Conservation (phyloP, 2,797 vertebrate genomes). For the Emydoidea blandingii region DNA sequence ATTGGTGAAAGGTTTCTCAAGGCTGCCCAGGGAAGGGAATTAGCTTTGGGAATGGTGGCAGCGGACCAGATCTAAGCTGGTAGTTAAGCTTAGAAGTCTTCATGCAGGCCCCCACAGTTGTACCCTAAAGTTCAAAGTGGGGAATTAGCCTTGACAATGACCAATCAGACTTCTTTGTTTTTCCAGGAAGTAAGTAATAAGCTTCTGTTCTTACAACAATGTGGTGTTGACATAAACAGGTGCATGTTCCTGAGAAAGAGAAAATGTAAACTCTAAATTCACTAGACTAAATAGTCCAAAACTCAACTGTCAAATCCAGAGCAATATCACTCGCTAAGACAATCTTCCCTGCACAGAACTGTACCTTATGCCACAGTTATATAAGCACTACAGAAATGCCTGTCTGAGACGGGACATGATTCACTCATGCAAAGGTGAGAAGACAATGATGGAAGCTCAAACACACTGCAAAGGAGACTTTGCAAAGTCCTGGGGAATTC, state of each 20-base stretch:
- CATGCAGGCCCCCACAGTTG: no score
- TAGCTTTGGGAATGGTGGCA: no score
- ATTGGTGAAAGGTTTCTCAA: no score
- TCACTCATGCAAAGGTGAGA: background rate
- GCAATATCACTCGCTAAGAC: background rate
- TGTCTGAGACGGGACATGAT: accelerated
- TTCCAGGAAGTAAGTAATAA: background rate
- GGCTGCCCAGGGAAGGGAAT: no score
- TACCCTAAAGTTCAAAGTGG: no score
- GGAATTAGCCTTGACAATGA: no score
- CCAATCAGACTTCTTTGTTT: background rate
- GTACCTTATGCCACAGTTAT: background rate
- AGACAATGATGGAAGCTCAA: background rate
- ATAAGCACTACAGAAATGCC: background rate
- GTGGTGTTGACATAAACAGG: background rate
- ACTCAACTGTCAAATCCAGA: background rate
- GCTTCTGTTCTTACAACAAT: background rate
- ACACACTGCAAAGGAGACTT: background rate
- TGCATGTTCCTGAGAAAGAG: background rate
- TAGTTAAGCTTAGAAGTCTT: no score
- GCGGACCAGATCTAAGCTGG: no score
- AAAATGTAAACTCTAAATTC: background rate
- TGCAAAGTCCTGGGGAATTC: background rate
- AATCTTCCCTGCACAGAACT: background rate
- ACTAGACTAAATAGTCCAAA: background rate